Base-by-base conservation (phyloP, 1,140 invertebrate species). In the Papilio machaon region DNA sequence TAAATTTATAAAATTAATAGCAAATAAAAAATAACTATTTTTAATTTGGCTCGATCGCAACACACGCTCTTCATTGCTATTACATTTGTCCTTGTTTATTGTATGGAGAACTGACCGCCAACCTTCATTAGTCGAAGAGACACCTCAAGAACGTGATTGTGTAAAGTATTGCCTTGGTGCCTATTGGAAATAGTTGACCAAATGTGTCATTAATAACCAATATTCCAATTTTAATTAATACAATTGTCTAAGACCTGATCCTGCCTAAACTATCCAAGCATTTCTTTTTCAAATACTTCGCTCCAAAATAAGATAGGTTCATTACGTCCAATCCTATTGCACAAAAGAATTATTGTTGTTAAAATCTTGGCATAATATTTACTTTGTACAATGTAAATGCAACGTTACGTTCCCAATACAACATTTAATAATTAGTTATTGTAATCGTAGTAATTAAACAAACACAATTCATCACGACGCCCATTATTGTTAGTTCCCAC, bases 401-500 rank as follows among this genome's bases (percentile, higher is more conserved):
- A 7, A 13, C 58, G 43, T 79, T 64, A 64, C 38, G 38, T 79
- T 79, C 58, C 58, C 77, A 79, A 64, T 70, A 79, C 77, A 79
- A 67, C 60, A 79, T 30, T 30, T 64, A 58, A 46, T 60, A 46
- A 78, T 30, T 46, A 58, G 35, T 78, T 46, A 77, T 77, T 79
- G 58, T 67, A 67, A 79, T 79, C 58, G 38, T 64, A 19, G 77
- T 67, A 46, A 58, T 79, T 79, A 79, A 79, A 79, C 77, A 79
- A 79, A 79, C 77, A 38, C 77, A 79, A 79, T 79, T 79, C 77
- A 79, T 79, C 58, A 46, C 35, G 38, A 58, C 64, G 13, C 17
- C 23, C 77, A 79, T 79, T 79, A 79, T 64, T 46, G 60, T 64
- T 43, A 67, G 77, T 79, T 79, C 77, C 58, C 77, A 79, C 76